Conservation (phyloP, 2,888 invertebrate species). For the Drosophila multiciliata region DNA sequence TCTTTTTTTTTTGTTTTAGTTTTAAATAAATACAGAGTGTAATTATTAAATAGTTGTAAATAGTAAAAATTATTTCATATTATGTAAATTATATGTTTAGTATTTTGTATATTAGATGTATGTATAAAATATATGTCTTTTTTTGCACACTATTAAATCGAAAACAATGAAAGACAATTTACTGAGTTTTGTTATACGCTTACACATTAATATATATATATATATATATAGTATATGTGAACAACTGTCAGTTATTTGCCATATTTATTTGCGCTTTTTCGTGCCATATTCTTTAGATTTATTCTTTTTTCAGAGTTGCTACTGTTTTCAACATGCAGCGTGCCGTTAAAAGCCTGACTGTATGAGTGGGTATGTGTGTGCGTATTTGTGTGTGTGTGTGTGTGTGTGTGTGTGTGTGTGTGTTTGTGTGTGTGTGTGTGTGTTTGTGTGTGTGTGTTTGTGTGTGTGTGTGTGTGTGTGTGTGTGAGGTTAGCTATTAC, state of each 20-base stretch:
- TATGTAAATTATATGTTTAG: conserved; percentile 21
- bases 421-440: conserved; percentile 5
- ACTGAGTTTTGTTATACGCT: conserved; percentile 8
- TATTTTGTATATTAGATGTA: conserved; percentile 22
- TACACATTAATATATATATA: conserved; percentile 5
- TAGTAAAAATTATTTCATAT: conserved; percentile 30
- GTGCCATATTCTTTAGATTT: too few relatives aligned
- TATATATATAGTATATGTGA: too few relatives aligned
- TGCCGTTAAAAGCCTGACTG: too few relatives aligned
- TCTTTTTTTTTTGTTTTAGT: not conserved
- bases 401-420: not conserved
- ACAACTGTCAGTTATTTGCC: too few relatives aligned
- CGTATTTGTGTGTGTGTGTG: too few relatives aligned
- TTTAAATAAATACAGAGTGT: conserved; percentile 62
- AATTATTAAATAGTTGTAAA: conserved; percentile 48
- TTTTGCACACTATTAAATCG: conserved; percentile 21
- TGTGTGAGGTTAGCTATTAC: not conserved
- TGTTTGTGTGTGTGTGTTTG: not conserved
- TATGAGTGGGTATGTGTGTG: too few relatives aligned
- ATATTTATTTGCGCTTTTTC: too few relatives aligned
- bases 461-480: not conserved
- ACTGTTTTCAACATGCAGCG: too few relatives aligned
- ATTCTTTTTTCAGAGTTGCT: too few relatives aligned
- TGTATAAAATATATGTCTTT: conserved; percentile 70
- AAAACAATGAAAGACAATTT: conserved; percentile 3